phyloP scores from a whole-genome alignment of 1,140 invertebrate species.

The Centruroides vittatus region DNA sequence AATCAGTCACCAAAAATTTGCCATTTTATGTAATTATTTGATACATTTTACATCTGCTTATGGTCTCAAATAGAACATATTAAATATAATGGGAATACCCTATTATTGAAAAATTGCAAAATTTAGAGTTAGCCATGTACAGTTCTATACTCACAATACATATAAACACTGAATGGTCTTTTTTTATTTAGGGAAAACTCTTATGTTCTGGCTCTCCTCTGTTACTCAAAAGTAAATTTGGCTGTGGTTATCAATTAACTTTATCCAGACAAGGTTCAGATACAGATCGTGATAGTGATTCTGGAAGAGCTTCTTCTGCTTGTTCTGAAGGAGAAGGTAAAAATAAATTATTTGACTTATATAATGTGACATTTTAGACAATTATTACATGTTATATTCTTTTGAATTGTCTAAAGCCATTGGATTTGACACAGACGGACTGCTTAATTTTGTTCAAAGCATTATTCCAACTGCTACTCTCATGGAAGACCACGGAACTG shows the following conservation, averaged over 20 bases:
- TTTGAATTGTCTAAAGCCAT: background rate
- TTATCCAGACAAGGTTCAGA: conserved; percentile 1
- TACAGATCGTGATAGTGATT: conserved; percentile 10
- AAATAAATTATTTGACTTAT: background rate
- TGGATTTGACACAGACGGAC: conserved; percentile 1
- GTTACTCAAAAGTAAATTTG: conserved; percentile 39
- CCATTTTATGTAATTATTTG: too few relatives aligned
- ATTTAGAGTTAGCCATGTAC: too few relatives aligned
- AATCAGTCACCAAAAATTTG: too few relatives aligned
- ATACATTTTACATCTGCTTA: too few relatives aligned
- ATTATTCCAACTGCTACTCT: conserved; percentile 28
- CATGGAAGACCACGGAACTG: conserved; percentile 28
- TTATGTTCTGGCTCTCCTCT: conserved; percentile 37
- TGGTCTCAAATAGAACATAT: too few relatives aligned
- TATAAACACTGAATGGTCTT: too few relatives aligned
- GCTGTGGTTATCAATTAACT: conserved; percentile 35
- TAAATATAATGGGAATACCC: too few relatives aligned
- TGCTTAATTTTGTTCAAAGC: conserved; percentile 28
- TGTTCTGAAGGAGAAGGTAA: background rate
- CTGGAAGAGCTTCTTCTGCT: conserved; percentile 12
- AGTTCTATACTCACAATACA: too few relatives aligned
- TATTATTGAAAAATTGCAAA: too few relatives aligned
- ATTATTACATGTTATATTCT: background rate
- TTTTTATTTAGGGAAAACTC: conserved; percentile 28
- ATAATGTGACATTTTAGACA: background rate